Base-by-base conservation (phyloP, 92 coral and sea anemone genomes). In the Heteractis magnifica region DNA sequence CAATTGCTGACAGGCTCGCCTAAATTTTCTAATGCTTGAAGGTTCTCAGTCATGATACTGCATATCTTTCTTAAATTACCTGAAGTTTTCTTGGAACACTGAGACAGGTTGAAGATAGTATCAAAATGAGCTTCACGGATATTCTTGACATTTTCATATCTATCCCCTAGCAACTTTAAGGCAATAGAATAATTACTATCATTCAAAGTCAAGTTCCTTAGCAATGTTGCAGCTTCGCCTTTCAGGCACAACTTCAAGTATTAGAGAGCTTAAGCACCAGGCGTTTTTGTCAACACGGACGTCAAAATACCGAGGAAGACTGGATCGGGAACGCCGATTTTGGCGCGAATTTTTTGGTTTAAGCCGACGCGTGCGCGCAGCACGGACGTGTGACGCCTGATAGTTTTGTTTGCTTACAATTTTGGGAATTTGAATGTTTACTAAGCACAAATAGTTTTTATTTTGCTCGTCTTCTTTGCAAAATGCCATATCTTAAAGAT, bases 111-210 rank as follows among this genome's bases (percentile, higher is more conserved):
- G 59, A 53, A 53, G 13, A 53, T 53, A 53, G 59, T 53, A 53
- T 53, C 59, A 53, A 53, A 53, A 53, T 53, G 59, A 53, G 59
- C 59, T 53, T 53, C 59, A 56, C 83, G 18, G 73, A 80, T 60
- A 56, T 80, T 80, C 72, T 80, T 62, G 51, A 81, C 85, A 9
- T 81, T 81, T 56, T 81, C 85, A 58, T 81, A 81, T 65, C 85
- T 81, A 60, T 49, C 73, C 51, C 68, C 65, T 75, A 70, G 65
- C 77, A 81, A 70, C 5, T 48, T 51, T 12, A 78, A 51, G 71
- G 72, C 82, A 78, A 78, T 56, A 16, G 82, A 55, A 58, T 81
- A 81, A 71, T 81, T 81, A 59, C 78, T 64, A 56, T 81, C 78
- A 65, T 81, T 81, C 49, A 81, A 71, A 81, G 26, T 64, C 78